phyloP scores from a whole-genome alignment of 1,140 invertebrate species.

The Hyphantria cunea region DNA sequence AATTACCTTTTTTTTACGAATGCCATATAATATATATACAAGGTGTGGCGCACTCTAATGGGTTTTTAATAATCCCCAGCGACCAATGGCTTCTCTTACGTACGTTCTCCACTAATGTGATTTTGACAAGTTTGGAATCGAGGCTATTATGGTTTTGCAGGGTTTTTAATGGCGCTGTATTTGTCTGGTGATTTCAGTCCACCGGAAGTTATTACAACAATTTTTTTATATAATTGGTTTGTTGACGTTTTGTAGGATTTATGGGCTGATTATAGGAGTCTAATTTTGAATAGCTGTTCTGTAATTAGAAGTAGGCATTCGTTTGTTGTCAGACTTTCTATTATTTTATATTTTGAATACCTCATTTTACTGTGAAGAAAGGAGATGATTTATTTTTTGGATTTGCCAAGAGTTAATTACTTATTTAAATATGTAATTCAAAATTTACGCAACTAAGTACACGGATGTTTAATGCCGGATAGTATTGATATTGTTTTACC shows the following conservation, averaged over 20 bases:
- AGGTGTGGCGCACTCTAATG: conserved; percentile 78
- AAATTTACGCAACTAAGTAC: too few relatives aligned
- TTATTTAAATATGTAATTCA: too few relatives aligned
- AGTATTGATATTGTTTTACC: too few relatives aligned
- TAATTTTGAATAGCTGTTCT: too few relatives aligned
- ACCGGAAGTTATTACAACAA: conserved; percentile 55
- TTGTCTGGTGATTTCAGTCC: conserved; percentile 55
- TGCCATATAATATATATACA: conserved; percentile 54
- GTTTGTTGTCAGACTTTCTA: too few relatives aligned
- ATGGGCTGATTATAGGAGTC: background rate
- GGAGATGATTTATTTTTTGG: too few relatives aligned
- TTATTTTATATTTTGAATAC: too few relatives aligned
- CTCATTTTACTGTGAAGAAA: too few relatives aligned
- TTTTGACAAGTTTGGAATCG: conserved; percentile 81
- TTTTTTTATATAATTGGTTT: conserved; percentile 25
- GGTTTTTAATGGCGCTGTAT: conserved; percentile 67
- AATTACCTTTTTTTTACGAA: conserved; percentile 79
- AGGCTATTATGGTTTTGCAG: conserved; percentile 73
- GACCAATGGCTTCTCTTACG: conserved; percentile 61
- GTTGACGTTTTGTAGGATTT: too few relatives aligned
- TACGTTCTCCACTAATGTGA: conserved; percentile 73
- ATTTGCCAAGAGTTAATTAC: too few relatives aligned
- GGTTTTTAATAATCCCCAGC: conserved; percentile 77
- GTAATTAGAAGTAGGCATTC: too few relatives aligned
- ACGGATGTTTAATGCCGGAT: too few relatives aligned